Evolutionary conservation across 2,888 invertebrate genomes (phyloP), one percentile per base, ranked within the genome.

Genomic region (Ramazzottius varieornatus): DNA sequence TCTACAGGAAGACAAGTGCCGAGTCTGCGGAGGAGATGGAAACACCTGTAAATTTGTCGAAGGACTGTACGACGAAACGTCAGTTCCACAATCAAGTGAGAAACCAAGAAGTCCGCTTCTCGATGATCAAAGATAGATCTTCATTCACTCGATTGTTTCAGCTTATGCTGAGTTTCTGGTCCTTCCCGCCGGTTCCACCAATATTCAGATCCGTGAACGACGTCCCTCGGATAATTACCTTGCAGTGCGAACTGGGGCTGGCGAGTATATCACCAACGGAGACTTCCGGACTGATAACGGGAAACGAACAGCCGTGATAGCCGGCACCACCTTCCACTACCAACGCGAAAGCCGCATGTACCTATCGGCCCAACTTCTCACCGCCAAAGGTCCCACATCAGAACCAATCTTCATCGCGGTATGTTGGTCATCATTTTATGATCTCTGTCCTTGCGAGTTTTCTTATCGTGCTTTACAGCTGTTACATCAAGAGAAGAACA

Each of bases 161-260:
- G 93, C 93, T 1, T 96, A 96, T 78, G 87, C 88, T 74, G 91
- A 93, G 73, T 82, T 94, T 67, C 78, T 94, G 65, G 79, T 90
- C 33, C 86, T 96, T 71, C 94, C 94, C 0, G 81, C 83, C 71
- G 92, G 93, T 20, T 88, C 94, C n/a, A 92, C 91, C 0, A 88
- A 86, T 72, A 86, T 96, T 70, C 75, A 79, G 24, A 83, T 96
- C 66, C 80, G 81, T 70, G 94, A 96, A 80, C 75, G 82, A 1
- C 78, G 78, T 54, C 83, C 87, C 1, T 88, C 92, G 0, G 88
- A 85, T 73, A 94, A 94, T 78, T 93, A 91, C 76, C 80, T 91
- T 70, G 93, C 92, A 2, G 80, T 93, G 64, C 82, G 90, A 69
- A 88, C 89, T 75, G 80, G 83, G 66, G 81, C 84, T 64, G 86